Base-by-base conservation (phyloP, 2,113 vertebrate species). In the Perccottus glenii region DNA sequence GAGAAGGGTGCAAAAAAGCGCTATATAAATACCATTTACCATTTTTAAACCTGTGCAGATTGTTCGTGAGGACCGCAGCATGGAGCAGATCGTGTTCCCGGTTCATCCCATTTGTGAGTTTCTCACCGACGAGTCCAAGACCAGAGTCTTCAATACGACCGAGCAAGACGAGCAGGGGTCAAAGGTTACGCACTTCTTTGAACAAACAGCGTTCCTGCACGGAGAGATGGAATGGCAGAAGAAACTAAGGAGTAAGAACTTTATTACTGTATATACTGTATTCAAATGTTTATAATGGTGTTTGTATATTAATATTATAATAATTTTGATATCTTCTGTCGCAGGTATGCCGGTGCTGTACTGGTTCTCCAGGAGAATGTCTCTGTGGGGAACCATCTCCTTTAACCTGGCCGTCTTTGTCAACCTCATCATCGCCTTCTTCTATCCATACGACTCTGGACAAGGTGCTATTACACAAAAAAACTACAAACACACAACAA, bases 201-300 rank as follows among this genome's bases (percentile, higher is more conserved):
- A 98, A 78, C 96, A 98, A 82, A 94, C 94, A 0, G 94, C 94
- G 75, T 98, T 98, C 86, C 93, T 99, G 60, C 96, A 99, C 71
- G 98, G 98, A 11, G 98, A 99, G 91, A 99, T 99, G 98, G 95
- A 98, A 83, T 99, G 98, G 98, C 98, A 99, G 93, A 96, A 95
- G 89, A 98, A 97, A 69, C 94, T 99, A 56, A 93, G 96, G 84
- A 98, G 98, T 99, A 91, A 94, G 96, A 52, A 43, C 42, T 27
- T 27, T 27, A 27, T 27, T 27, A 27, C 3, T 11, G 42, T 6
- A 43, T 43, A 43, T 27, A 27, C 19, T 27, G 19, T 27, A 27
- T 27, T 43, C 2, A 43, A 11, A 43, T 6, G 42, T 3, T 43
- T 6, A 11, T 43, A 11, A 6, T 43, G 42, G 42, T 43, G 19